Conservation (phyloP, 2,113 vertebrate species). For the Geococcyx californianus region DNA sequence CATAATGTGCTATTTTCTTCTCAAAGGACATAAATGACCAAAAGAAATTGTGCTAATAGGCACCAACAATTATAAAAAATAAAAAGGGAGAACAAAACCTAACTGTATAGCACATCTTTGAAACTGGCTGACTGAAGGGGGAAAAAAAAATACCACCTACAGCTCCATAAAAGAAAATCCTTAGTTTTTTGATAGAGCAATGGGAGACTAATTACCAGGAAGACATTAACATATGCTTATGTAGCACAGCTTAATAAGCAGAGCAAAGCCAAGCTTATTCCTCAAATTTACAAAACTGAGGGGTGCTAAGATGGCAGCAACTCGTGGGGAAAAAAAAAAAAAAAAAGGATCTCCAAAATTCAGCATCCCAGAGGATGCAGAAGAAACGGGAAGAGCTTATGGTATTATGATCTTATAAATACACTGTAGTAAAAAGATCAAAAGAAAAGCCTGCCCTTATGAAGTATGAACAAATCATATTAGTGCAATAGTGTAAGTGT, state of each 20-base stretch:
- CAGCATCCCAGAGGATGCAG: neutral
- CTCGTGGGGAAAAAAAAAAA: rapidly evolving
- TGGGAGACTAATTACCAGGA: neutral
- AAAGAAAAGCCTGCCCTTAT: neutral
- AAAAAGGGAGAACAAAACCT: neutral
- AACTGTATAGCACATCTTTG: neutral
- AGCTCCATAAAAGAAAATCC: neutral
- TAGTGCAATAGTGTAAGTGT: neutral
- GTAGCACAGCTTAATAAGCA: neutral
- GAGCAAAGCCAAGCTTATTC: neutral
- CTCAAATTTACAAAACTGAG: neutral
- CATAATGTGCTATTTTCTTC: neutral
- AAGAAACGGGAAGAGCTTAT: neutral
- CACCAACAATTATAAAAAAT: neutral
- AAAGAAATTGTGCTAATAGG: neutral
- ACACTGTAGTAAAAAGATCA: neutral
- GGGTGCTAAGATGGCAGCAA: neutral
- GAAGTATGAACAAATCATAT: neutral
- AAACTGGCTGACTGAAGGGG: neutral
- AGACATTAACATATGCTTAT: neutral
- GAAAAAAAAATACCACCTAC: neutral
- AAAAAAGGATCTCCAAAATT: neutral
- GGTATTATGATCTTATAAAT: conserved; percentile 13
- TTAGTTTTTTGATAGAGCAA: neutral
- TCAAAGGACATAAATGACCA: neutral